phyloP scores from a whole-genome alignment of 2,113 vertebrate species.

The Otolemur garnettii region DNA sequence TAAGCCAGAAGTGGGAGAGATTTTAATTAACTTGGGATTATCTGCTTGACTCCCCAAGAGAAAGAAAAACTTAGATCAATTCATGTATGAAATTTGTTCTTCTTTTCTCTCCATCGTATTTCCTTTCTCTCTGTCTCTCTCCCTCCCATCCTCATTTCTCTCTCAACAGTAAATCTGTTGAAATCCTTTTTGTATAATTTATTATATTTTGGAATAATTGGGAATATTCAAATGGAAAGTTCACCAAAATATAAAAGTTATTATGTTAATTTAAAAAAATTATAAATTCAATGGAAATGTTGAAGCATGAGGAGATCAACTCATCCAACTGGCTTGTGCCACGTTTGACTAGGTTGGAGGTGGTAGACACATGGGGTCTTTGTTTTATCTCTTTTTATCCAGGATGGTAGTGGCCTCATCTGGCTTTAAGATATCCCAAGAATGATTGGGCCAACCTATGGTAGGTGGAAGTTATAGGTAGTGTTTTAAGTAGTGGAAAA shows the following conservation, averaged over 20 bases:
- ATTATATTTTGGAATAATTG: constrained; percentile 33
- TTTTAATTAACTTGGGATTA: constrained; percentile 52
- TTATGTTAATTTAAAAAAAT: not conserved
- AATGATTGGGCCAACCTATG: not conserved
- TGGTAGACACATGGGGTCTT: not conserved
- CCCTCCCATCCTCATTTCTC: not conserved
- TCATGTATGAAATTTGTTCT: constrained; percentile 38
- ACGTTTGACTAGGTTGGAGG: constrained; percentile 2
- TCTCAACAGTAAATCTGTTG: not conserved
- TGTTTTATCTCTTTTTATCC: constrained; percentile 3
- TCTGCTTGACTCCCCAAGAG: constrained; percentile 29
- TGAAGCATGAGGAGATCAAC: constrained; percentile 29
- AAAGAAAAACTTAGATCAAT: constrained; percentile 24
- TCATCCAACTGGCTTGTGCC: not conserved
- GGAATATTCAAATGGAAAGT: constrained; percentile 30
- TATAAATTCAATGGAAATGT: constrained; percentile 12
- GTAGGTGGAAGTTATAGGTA: not conserved
- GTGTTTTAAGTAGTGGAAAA: not conserved
- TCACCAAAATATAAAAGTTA: constrained; percentile 33
- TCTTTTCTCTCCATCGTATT: not conserved
- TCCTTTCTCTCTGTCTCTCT: too few species aligned
- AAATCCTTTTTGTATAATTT: constrained; percentile 29
- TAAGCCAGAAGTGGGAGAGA: constrained; percentile 22
- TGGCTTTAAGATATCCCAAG: not conserved
- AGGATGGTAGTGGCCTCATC: not conserved